phyloP scores from a whole-genome alignment of 1,140 invertebrate species.

The Drosophila littoralis region DNA sequence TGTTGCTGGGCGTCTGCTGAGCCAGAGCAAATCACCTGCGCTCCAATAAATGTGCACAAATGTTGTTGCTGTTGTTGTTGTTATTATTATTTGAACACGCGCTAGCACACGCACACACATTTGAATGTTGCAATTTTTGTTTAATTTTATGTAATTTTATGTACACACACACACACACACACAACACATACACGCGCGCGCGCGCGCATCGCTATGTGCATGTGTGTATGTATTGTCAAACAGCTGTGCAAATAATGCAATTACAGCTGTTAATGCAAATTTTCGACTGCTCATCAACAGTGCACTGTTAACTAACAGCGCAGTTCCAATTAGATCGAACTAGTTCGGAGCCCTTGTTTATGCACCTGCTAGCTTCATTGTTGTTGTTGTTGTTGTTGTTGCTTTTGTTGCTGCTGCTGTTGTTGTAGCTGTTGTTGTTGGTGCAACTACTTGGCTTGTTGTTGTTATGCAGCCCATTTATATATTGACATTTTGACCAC shows the following conservation, averaged over 20 bases:
- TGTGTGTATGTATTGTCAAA: conserved; percentile 19
- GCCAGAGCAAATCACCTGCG: conserved; percentile 13
- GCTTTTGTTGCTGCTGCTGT: conserved; percentile 15
- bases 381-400: conserved; percentile 13
- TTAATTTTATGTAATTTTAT: conserved; percentile 38
- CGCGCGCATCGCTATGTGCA: not conserved
- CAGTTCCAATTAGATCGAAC: conserved; percentile 35
- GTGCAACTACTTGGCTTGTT: conserved; percentile 13
- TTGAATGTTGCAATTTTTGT: conserved; percentile 9
- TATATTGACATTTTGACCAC: conserved; percentile 6
- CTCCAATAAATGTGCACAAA: not conserved
- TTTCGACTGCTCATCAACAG: conserved; percentile 4
- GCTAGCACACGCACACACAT: not conserved
- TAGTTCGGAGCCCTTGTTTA: conserved; percentile 33
- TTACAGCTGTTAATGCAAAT: conserved; percentile 53
- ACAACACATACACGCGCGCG: conserved; percentile 5
- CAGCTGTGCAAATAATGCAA: conserved; percentile 50
- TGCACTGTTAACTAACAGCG: conserved; percentile 35
- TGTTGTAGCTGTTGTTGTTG: not conserved
- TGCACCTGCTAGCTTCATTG: conserved; percentile 35
- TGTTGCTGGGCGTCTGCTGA: conserved; percentile 23
- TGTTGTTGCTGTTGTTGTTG: conserved; percentile 6
- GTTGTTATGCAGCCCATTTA: conserved; percentile 33
- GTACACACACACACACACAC: conserved; percentile 8
- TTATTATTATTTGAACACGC: conserved; percentile 4